Evolutionary conservation across 2,888 invertebrate genomes (phyloP).

Genomic region (Lasioglossum lativentre): DNA sequence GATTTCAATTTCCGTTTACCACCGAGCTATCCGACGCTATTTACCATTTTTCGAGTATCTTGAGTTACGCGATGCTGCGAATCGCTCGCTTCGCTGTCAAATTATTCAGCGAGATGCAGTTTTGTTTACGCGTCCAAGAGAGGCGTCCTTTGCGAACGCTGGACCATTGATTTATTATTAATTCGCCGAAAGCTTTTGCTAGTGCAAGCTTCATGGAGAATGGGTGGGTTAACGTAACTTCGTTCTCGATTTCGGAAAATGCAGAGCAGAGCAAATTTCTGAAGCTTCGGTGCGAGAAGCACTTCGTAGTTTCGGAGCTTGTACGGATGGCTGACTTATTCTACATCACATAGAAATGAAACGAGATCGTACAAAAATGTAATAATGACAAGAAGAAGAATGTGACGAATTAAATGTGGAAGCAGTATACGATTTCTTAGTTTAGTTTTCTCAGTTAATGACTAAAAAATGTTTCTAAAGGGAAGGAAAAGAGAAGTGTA

Average conservation of each 20-base stretch:
- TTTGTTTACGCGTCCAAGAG: not conserved
- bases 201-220: not conserved
- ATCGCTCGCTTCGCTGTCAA: not conserved
- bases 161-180: not conserved
- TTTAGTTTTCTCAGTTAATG: no score
- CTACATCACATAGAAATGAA: not conserved
- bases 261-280: not conserved
- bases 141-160: not conserved
- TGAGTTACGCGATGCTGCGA: not conserved
- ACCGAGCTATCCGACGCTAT: not conserved
- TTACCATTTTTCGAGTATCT: conserved; percentile 9
- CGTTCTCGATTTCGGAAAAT: not conserved
- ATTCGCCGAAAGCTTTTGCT: not conserved
- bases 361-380: not conserved
- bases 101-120: not conserved
- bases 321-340: not conserved
- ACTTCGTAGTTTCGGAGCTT: not conserved
- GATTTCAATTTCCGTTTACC: not conserved
- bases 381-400: not conserved
- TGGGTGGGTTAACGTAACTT: not conserved
- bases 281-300: not conserved
- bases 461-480: no score
- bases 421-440: not conserved
- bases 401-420: not conserved
- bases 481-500: no score